Percentiles rank a stretch among this genome's conserved stretches.
Evolutionary conservation across 2,113 vertebrate species (phyloP).

Genomic region (Tretioscincus oriximinensis): DNA sequence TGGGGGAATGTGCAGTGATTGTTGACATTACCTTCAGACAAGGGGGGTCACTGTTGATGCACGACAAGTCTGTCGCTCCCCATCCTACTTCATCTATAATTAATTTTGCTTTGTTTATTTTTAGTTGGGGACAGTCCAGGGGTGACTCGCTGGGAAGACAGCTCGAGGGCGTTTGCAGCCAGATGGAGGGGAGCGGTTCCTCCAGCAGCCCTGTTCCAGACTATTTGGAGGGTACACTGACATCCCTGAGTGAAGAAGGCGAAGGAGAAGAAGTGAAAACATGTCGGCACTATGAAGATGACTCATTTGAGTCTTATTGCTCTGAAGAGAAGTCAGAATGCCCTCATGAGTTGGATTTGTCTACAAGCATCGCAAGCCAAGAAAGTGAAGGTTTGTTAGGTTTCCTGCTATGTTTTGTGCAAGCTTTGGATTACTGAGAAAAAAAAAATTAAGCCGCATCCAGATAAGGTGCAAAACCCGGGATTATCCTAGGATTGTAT

Average conservation of each 20-base stretch:
- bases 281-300: neutral
- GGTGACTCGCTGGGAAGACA: neutral
- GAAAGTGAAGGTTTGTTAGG: conserved; percentile 25
- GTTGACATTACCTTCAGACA: neutral
- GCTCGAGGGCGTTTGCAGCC: rapidly evolving
- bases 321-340: conserved; percentile 13
- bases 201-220: conserved; percentile 5
- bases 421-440: neutral
- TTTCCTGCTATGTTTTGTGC: neutral
- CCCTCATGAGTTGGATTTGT: rapidly evolving
- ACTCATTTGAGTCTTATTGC: neutral
- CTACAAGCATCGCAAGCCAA: neutral
- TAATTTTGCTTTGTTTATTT: conserved; percentile 20
- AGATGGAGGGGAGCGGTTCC: neutral
- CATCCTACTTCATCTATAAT: rapidly evolving
- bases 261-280: conserved; percentile 35
- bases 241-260: neutral
- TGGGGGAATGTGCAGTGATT: neutral
- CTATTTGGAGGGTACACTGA: conserved; percentile 44
- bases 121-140: neutral
- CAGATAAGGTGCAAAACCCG: too few relatives aligned
- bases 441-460: too few relatives aligned
- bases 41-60: neutral
- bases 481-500: too few relatives aligned
- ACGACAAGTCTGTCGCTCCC: neutral